Conservation (phyloP, 2,113 vertebrate genomes). For the Cranoglanis bouderius region DNA sequence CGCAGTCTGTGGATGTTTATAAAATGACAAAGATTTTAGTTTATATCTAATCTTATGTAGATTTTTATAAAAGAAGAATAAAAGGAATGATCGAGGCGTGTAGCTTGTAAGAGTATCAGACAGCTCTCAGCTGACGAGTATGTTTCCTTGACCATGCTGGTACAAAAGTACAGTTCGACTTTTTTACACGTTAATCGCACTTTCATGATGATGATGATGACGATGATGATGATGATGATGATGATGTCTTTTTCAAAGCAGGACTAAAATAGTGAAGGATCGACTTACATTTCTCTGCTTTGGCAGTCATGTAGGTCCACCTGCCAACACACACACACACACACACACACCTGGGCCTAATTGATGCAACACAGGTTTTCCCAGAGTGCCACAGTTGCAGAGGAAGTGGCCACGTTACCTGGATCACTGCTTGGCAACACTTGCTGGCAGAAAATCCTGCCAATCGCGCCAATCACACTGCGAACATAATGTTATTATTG, state of each 20-base stretch:
- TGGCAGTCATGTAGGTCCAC: conserved; percentile 21
- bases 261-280: not conserved
- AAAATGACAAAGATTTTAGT: not conserved
- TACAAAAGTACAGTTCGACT: no score
- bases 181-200: not conserved
- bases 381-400: conserved; percentile 38
- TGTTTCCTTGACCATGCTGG: not conserved
- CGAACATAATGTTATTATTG: not conserved
- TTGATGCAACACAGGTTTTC: conserved; percentile 23
- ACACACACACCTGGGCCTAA: conserved; percentile 11
- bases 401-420: conserved; percentile 40
- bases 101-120: not conserved
- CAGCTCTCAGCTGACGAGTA: not conserved
- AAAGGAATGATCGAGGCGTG: not conserved
- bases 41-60: not conserved
- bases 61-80: not conserved
- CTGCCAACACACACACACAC: conserved; percentile 4
- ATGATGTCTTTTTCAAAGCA: not conserved
- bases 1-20: not conserved
- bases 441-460: conserved; percentile 19
- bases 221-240: not conserved
- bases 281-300: not conserved
- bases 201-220: not conserved
- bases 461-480: conserved; percentile 26
- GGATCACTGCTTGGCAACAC: conserved; percentile 35